Base-by-base conservation (phyloP, 2,888 invertebrate genomes). In the Hydroisotoma schaefferi region DNA sequence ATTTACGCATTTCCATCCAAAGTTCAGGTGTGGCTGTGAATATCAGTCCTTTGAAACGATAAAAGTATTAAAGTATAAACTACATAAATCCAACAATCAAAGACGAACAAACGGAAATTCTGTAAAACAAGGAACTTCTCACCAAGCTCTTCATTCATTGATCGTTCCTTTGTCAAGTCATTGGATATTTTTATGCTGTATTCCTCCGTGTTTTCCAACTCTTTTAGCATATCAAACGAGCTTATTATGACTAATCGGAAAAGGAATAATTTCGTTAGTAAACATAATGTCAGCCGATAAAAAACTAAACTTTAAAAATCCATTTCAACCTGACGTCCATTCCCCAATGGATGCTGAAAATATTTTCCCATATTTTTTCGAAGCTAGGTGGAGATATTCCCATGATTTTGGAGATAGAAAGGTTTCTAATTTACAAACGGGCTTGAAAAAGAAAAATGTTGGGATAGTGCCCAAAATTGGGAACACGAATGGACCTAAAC, bases 101-200 rank as follows among this genome's bases (percentile, higher is more conserved):
- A n/a, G n/a, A n/a, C n/a, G n/a, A n/a, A 10, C 33, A 33, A 10
- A 15, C 15, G 6, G 6, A 33, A 33, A 33, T 40, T 40, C 20
- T 40, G 20, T 8, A 18, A 40, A 40, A n/a, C 25, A 23, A n/a
- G n/a, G n/a, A 10, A 5, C n/a, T 10, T 5, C 46, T 15, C 57
- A 64, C 69, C 70, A 26, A 70, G 28, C 46, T 68, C 64, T 47
- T 70, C 63, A 4, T 64, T 65, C 53, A 65, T 66, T 1, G 70
- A 66, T n/a, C 70, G 44, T 8, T 37, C 44, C 1, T 57, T 61
- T 22, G 29, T 53, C 12, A 26, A 4, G 44, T 61, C 54, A 22
- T 56, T 46, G 10, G 47, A 28, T 52, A 61, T 47, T 28, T 64
- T 64, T 10, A 15, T 43, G 28, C 61, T 61, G 29, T 58, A 64